Conservation (phyloP, 2,888 invertebrate genomes). For the Microplitis manilae region DNA sequence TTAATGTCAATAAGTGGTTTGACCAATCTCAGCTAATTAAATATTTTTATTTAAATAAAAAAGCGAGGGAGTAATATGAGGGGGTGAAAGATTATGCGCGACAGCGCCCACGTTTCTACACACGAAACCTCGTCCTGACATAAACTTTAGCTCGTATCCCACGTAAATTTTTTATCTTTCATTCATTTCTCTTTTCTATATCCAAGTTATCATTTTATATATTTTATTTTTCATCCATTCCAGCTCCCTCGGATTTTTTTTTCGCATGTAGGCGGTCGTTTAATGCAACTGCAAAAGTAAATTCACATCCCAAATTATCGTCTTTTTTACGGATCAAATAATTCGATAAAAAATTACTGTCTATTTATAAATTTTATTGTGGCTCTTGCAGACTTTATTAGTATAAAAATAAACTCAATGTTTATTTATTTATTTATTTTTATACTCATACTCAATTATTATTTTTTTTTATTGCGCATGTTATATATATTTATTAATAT, state of each 20-base stretch:
- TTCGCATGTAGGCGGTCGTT: constrained; percentile 19
- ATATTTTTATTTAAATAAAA: background rate
- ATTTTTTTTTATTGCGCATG: background rate
- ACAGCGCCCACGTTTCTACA: constrained; percentile 43
- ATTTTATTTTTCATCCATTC: constrained; percentile 21
- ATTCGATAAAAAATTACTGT: background rate
- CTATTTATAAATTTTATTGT: background rate
- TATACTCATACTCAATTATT: background rate
- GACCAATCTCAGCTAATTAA: too few relatives aligned
- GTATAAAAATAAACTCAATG: background rate
- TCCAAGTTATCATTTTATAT: constrained; percentile 12
- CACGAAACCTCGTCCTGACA: constrained; percentile 18
- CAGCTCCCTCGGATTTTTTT: constrained; percentile 15
- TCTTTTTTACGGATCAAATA: background rate
- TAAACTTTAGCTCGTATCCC: constrained; percentile 6
- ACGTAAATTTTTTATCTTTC: background rate
- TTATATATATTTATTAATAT: background rate
- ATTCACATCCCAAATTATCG: background rate
- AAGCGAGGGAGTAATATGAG: background rate
- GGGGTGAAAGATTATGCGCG: constrained; percentile 33
- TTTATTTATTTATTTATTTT: constrained; percentile 1
- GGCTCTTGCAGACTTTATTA: background rate
- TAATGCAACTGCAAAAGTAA: background rate
- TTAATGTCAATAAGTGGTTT: too few relatives aligned
- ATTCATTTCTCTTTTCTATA: constrained; percentile 16